Conservation (phyloP, 2,888 invertebrate genomes). For the Trichacis sp. region DNA sequence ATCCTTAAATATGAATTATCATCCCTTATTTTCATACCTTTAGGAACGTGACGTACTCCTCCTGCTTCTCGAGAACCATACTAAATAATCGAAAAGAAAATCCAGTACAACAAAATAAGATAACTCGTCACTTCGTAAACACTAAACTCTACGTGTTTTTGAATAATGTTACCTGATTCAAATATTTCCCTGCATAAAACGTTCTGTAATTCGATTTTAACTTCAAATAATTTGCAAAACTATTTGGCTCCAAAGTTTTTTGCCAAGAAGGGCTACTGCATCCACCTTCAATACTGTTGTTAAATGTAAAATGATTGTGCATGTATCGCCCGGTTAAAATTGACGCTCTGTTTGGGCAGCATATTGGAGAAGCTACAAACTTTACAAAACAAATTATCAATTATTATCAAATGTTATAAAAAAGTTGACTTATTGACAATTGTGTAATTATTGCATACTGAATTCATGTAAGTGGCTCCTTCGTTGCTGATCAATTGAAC, state of each 20-base stretch:
- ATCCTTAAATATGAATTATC: no score
- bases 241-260: slow-evolving; percentile 73
- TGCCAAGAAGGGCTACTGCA: slow-evolving; percentile 82
- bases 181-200: slow-evolving; percentile 94
- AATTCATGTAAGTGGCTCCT: slow-evolving; percentile 80
- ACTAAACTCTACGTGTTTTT: no score
- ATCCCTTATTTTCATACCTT: no score
- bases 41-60: slow-evolving; percentile 78
- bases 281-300: slow-evolving; percentile 84
- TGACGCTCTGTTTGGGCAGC: slow-evolving; percentile 91
- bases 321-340: slow-evolving; percentile 86
- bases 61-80: slow-evolving; percentile 75
- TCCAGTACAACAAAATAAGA: no score
- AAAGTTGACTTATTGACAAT: no score
- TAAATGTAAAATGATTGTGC: slow-evolving; percentile 83
- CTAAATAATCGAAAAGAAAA: no score
- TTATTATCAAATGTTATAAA: no score
- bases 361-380: slow-evolving; percentile 88
- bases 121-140: no score
- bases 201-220: slow-evolving; percentile 78
- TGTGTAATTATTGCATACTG: no score
- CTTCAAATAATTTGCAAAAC: slow-evolving; percentile 79
- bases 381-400: no score
- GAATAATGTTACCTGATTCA: no score
- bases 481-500: slow-evolving; percentile 73